A percentile compares a stretch with the other conserved stretches of the same genome.
These are phyloP conservation scores for Pseudorhiza aurosa DNA, from an alignment of 30 jellyfish, hydroid and myxozoan species.

Conservation along the genomic window DNA sequence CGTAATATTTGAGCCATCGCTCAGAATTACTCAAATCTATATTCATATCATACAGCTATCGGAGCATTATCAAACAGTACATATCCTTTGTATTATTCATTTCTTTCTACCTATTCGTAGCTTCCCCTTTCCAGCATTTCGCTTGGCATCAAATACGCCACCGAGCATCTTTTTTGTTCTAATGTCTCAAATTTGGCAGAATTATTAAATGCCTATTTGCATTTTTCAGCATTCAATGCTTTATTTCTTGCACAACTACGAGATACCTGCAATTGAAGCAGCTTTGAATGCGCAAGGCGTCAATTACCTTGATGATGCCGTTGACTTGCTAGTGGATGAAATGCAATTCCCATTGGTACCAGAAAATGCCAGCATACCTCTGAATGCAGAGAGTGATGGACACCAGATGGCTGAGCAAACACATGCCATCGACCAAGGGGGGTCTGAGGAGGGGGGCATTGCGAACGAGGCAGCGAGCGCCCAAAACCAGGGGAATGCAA, in stretches of 20 bases:
- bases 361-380: background rate
- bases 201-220: too few relatives aligned
- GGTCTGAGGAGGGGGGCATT: background rate
- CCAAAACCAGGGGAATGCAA: background rate
- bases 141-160: too few relatives aligned
- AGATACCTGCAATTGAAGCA: constrained; percentile 90
- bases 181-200: too few relatives aligned
- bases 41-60: too few relatives aligned
- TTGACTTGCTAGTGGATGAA: constrained; percentile 53
- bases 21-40: too few relatives aligned
- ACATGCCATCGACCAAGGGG: background rate
- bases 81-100: too few relatives aligned
- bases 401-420: background rate
- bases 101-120: too few relatives aligned
- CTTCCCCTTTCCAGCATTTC: too few relatives aligned
- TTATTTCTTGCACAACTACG: constrained; percentile 93
- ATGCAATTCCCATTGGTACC: constrained; percentile 29
- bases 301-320: constrained; percentile 56
- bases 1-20: too few relatives aligned
- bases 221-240: constrained; percentile 96
- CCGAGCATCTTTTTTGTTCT: too few relatives aligned
- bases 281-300: constrained; percentile 44
- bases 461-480: background rate
- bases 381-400: background rate
- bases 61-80: too few relatives aligned